Conservation (phyloP, 1,140 invertebrate species). For the Carcinoscorpius rotundicauda region DNA sequence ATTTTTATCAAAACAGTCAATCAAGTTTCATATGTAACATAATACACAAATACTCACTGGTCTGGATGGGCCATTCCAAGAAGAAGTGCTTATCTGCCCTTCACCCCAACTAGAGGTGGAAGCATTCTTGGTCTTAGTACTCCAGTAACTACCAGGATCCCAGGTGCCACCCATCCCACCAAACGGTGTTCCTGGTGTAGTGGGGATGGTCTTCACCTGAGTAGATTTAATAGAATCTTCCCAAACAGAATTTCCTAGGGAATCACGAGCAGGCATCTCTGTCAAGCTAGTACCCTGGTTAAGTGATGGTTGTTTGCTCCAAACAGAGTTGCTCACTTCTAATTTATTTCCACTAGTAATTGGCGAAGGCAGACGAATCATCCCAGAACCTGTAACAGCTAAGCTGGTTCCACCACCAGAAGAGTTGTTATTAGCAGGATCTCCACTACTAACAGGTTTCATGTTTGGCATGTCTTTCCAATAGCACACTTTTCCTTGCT, state of each 20-base stretch:
- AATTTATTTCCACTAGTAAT: slow-evolving; percentile 18
- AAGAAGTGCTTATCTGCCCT: slow-evolving; percentile 43
- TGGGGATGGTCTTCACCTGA: slow-evolving; percentile 18
- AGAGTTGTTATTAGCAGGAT: slow-evolving; percentile 22
- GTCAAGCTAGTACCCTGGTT: slow-evolving; percentile 18
- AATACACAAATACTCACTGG: slow-evolving; percentile 23
- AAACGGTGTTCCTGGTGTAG: slow-evolving; percentile 20
- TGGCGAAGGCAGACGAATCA: slow-evolving; percentile 26
- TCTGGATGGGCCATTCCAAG: slow-evolving; percentile 44
- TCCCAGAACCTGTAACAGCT: slow-evolving; percentile 22
- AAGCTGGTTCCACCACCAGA: slow-evolving; percentile 9
- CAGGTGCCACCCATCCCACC: slow-evolving; percentile 20
- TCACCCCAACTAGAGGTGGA: slow-evolving; percentile 44
- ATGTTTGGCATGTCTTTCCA: slow-evolving; percentile 61
- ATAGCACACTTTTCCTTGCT: slow-evolving; percentile 48
- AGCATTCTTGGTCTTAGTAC: slow-evolving; percentile 43
- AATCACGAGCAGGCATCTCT: slow-evolving; percentile 33
- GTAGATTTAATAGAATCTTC: slow-evolving; percentile 37
- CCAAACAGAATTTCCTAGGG: slow-evolving; percentile 43
- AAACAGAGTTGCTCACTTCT: slow-evolving; percentile 20
- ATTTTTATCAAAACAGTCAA: too few relatives aligned
- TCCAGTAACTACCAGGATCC: slow-evolving; percentile 31
- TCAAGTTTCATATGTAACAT: too few relatives aligned
- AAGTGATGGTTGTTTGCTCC: slow-evolving; percentile 15
- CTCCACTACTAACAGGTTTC: slow-evolving; percentile 33